These are phyloP conservation scores for Drosophila histrio DNA, from an alignment of 2,888 invertebrate species.

Conservation along the genomic window DNA sequence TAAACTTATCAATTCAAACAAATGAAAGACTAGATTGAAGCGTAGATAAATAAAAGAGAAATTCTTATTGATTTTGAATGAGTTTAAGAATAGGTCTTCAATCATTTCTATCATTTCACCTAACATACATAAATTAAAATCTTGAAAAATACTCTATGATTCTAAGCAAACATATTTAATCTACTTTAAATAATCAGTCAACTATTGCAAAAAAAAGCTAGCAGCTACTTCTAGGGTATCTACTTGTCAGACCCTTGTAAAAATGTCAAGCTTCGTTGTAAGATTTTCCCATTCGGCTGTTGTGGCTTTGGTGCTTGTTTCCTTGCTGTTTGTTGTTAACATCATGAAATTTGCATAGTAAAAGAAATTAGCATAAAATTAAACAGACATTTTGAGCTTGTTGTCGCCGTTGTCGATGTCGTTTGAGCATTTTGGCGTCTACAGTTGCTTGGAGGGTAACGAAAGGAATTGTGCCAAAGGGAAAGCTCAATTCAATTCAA, in stretches of 20 bases:
- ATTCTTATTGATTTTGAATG: too few relatives aligned
- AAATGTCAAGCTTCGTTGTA: background rate
- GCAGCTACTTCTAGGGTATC: background rate
- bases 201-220: too few relatives aligned
- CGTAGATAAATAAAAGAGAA: too few relatives aligned
- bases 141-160: too few relatives aligned
- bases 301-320: slow-evolving; percentile 30
- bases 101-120: background rate
- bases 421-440: background rate
- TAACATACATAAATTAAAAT: too few relatives aligned
- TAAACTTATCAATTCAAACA: background rate
- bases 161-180: too few relatives aligned
- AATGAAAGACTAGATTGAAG: too few relatives aligned
- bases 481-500: slow-evolving; percentile 15
- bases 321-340: slow-evolving; percentile 59
- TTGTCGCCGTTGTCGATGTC: slow-evolving; percentile 22
- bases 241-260: background rate
- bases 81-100: too few relatives aligned
- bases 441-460: slow-evolving; percentile 29
- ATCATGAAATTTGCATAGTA: slow-evolving; percentile 68
- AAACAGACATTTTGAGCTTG: slow-evolving; percentile 58
- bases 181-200: too few relatives aligned
- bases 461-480: slow-evolving; percentile 6
- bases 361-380: slow-evolving; percentile 78
- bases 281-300: slow-evolving; percentile 15